A percentile compares a stretch with the other conserved stretches of the same genome.
phyloP scores from a whole-genome alignment of 2,888 invertebrate genomes.

The Luperina nickerlii region DNA sequence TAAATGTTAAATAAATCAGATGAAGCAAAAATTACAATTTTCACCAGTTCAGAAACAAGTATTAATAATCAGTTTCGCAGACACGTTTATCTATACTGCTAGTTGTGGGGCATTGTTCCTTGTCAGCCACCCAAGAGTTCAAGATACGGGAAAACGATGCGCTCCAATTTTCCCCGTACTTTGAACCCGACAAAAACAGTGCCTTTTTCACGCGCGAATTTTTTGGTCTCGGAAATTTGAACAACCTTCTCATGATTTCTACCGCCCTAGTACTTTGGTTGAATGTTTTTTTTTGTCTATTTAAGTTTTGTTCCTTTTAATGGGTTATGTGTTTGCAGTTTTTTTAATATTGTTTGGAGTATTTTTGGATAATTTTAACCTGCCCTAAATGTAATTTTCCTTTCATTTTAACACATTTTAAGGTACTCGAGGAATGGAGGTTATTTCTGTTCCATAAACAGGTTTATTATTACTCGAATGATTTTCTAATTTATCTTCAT shows the following conservation, averaged over 20 bases:
- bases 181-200: conserved; percentile 58
- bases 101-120: conserved; percentile 53
- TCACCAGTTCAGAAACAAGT: neutral
- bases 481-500: conserved; percentile 23
- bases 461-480: neutral
- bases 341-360: neutral
- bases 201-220: conserved; percentile 22
- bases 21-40: neutral
- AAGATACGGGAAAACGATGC: conserved; percentile 65
- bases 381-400: no score
- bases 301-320: neutral
- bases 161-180: conserved; percentile 64
- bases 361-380: neutral
- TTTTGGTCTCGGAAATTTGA: neutral
- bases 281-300: neutral
- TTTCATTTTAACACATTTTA: neutral
- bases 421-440: no score
- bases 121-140: conserved; percentile 56
- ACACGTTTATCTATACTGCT: conserved; percentile 20
- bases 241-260: conserved; percentile 16
- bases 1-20: neutral
- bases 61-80: conserved; percentile 4
- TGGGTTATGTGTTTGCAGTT: neutral
- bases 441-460: neutral
- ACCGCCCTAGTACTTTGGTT: conserved; percentile 25